These are phyloP conservation scores for Trichosurus vulpecula DNA, from an alignment of 2,797 vertebrate species.

Conservation along the genomic window DNA sequence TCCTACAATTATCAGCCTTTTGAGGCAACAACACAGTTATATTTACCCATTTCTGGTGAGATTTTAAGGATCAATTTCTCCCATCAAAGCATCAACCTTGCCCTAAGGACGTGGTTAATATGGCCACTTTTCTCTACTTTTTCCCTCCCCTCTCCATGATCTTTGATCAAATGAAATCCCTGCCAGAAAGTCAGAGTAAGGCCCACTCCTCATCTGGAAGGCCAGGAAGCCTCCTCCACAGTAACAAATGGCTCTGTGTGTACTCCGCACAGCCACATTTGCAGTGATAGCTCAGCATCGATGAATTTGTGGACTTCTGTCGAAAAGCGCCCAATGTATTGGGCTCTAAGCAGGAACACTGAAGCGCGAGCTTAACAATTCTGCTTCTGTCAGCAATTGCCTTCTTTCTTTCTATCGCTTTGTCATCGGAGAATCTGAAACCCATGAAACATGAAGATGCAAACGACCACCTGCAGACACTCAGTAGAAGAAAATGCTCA, in stretches of 20 bases:
- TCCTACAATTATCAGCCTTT: background rate
- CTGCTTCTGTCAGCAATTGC: conserved; percentile 53
- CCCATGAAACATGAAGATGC: conserved; percentile 17
- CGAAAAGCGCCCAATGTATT: conserved; percentile 47
- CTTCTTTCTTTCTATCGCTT: conserved; percentile 37
- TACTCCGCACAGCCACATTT: conserved; percentile 50
- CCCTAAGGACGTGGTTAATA: conserved; percentile 42
- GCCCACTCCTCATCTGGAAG: conserved; percentile 53
- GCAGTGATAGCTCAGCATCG: conserved; percentile 16
- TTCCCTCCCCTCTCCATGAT: background rate
- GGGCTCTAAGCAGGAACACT: conserved; percentile 53
- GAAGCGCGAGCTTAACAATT: conserved; percentile 37
- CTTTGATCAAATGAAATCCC: conserved; percentile 62
- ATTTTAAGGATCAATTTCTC: conserved; percentile 55
- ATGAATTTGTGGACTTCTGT: conserved; percentile 57
- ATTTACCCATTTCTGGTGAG: conserved; percentile 25
- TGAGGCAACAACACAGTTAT: conserved; percentile 13
- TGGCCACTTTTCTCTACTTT: conserved; percentile 38
- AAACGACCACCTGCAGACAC: conserved; percentile 20
- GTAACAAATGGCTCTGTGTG: conserved; percentile 61
- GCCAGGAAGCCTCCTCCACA: conserved; percentile 51
- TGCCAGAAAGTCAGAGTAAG: conserved; percentile 57
- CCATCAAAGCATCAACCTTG: conserved; percentile 49
- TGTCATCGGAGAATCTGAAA: conserved; percentile 47
- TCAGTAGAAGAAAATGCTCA: conserved; percentile 33